phyloP scores from a whole-genome alignment of 2,888 invertebrate genomes.

The Hybos culiciformis region DNA sequence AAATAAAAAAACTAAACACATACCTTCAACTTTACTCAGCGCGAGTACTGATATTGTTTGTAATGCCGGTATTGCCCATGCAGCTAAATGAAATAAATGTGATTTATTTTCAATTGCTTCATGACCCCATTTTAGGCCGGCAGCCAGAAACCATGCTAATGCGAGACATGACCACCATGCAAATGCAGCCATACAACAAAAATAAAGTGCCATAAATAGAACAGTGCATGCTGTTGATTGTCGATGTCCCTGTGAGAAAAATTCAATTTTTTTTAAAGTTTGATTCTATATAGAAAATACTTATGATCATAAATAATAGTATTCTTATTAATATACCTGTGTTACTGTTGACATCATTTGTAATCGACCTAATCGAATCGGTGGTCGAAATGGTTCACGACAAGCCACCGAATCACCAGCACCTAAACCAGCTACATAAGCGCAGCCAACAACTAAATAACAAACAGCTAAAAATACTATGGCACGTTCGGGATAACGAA shows the following conservation, averaged over 20 bases:
- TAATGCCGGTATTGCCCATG: constrained; percentile 95
- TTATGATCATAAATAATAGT: not conserved
- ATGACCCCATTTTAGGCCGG: constrained; percentile 94
- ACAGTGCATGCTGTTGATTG: constrained; percentile 62
- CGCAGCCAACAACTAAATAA: constrained; percentile 85
- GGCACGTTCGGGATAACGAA: constrained; percentile 94
- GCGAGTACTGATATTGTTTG: constrained; percentile 91
- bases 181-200: constrained; percentile 92
- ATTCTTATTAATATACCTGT: constrained; percentile 47
- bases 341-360: constrained; percentile 73
- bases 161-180: constrained; percentile 97
- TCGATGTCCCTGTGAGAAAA: constrained; percentile 31
- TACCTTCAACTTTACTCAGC: constrained; percentile 91
- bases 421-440: constrained; percentile 76
- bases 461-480: constrained; percentile 95
- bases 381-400: constrained; percentile 62
- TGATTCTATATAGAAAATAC: not conserved
- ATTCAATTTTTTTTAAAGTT: not conserved
- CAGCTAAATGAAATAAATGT: constrained; percentile 91
- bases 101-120: constrained; percentile 96
- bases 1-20: constrained; percentile 17
- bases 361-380: constrained; percentile 52
- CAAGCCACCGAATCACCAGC: constrained; percentile 73
- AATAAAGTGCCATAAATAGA: constrained; percentile 90
- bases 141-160: constrained; percentile 91